These are phyloP conservation scores for Craterocephalus amniculus DNA, from an alignment of 2,797 vertebrate species.

Conservation along the genomic window DNA sequence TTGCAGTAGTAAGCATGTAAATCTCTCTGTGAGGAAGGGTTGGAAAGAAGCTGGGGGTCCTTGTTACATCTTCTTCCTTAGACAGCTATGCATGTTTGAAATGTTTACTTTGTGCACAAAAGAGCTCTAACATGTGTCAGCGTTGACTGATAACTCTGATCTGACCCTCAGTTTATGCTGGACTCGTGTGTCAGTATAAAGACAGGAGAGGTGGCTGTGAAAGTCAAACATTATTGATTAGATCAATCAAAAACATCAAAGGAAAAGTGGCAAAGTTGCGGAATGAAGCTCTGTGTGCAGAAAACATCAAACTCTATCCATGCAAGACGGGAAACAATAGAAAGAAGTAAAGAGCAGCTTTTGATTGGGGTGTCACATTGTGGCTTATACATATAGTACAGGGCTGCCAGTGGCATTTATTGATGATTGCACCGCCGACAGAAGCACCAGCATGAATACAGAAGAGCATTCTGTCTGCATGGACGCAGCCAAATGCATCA, in stretches of 20 bases:
- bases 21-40: not conserved
- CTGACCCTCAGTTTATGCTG: not conserved
- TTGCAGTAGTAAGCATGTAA: not conserved
- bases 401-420: not conserved
- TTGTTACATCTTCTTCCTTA: not conserved
- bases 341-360: not conserved
- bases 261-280: not conserved
- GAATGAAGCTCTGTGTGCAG: not conserved
- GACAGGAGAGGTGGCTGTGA: not conserved
- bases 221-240: not conserved
- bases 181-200: not conserved
- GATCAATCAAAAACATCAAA: slow-evolving; percentile 6
- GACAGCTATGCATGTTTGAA: not conserved
- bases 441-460: not conserved
- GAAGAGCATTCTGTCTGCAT: not conserved
- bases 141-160: not conserved
- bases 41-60: not conserved
- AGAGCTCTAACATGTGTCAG: not conserved
- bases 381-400: not conserved
- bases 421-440: slow-evolving; percentile 1
- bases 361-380: not conserved
- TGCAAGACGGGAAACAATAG: not conserved
- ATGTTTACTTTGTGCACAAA: not conserved
- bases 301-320: not conserved
- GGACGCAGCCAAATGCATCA: not conserved